phyloP scores from a whole-genome alignment of 2,888 invertebrate species.

The Hartigia nigra region DNA sequence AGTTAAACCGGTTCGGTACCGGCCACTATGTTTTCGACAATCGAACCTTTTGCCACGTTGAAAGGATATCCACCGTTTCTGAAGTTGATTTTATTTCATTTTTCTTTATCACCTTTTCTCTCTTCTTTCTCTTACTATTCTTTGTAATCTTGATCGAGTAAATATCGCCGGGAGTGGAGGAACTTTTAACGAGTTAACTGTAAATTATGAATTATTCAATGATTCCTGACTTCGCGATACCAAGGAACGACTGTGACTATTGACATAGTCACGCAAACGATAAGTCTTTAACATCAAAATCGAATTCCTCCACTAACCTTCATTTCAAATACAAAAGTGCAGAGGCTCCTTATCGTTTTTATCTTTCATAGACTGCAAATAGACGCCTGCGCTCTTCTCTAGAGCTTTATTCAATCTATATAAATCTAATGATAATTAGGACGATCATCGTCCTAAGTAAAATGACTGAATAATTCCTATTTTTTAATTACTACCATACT shows the following conservation, averaged over 20 bases:
- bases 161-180: background rate
- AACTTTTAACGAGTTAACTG: conserved; percentile 9
- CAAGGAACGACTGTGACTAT: background rate
- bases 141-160: background rate
- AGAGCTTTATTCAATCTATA: too few species aligned
- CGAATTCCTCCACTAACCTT: too few species aligned
- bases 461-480: too few species aligned
- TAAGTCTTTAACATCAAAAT: background rate
- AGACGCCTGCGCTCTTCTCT: too few species aligned
- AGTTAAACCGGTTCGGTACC: background rate
- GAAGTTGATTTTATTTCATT: background rate
- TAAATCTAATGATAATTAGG: too few species aligned
- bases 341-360: too few species aligned
- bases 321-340: too few species aligned
- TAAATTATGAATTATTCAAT: conserved; percentile 12
- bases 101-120: background rate
- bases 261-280: background rate
- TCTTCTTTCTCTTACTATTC: background rate
- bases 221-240: background rate
- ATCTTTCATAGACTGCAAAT: too few species aligned
- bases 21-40: background rate
- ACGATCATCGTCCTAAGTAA: too few species aligned
- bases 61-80: background rate
- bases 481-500: too few species aligned
- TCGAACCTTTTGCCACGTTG: background rate